Percentiles rank a stretch among this genome's conserved stretches.
These are phyloP conservation scores for Chiloscyllium punctatum DNA, from an alignment of 2,797 vertebrate genomes.

Conservation along the genomic window DNA sequence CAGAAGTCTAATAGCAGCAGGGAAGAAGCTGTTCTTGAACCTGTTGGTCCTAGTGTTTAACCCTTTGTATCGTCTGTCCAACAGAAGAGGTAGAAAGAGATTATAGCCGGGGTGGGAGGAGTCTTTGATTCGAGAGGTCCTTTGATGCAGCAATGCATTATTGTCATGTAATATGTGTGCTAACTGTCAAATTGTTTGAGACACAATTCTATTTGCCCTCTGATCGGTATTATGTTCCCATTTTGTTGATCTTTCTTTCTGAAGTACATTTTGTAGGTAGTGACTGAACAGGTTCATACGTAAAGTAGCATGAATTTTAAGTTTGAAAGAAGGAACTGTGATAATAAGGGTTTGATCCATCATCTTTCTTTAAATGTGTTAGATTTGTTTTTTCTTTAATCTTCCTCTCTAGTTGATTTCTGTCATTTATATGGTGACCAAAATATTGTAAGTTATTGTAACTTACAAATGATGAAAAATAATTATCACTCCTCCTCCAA, in stretches of 20 bases:
- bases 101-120: too few relatives aligned
- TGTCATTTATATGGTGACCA: not conserved
- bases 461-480: not conserved
- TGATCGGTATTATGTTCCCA: not conserved
- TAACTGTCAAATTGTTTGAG: not conserved
- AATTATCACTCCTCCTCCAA: not conserved
- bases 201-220: not conserved
- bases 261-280: not conserved
- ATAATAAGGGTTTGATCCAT: not conserved
- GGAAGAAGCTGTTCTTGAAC: too few relatives aligned
- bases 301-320: not conserved
- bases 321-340: not conserved
- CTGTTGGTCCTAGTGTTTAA: too few relatives aligned
- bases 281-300: not conserved
- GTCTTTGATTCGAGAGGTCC: too few relatives aligned
- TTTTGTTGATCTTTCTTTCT: not conserved
- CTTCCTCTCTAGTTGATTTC: not conserved
- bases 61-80: too few relatives aligned
- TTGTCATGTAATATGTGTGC: not conserved
- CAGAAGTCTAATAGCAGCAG: too few relatives aligned
- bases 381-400: not conserved
- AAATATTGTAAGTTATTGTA: not conserved
- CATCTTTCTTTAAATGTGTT: not conserved
- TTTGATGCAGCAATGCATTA: not conserved
- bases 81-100: too few relatives aligned